phyloP scores from a whole-genome alignment of 2,113 vertebrate genomes.

The Etheostoma spectabile region DNA sequence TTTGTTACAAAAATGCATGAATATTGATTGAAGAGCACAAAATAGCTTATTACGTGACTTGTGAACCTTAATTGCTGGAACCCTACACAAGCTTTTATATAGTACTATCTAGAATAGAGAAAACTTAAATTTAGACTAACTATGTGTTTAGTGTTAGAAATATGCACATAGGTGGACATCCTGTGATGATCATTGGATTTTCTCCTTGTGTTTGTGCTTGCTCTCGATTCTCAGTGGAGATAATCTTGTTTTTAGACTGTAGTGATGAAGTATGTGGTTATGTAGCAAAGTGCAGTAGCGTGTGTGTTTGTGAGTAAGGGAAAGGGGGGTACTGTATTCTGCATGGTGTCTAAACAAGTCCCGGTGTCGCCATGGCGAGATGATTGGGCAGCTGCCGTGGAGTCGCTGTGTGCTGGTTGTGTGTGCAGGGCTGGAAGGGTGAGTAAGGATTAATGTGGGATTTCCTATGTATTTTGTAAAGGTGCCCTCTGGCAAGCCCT shows the following conservation, averaged over 20 bases:
- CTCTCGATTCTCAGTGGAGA: conserved; percentile 4
- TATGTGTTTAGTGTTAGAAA: background rate
- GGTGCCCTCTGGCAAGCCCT: conserved; percentile 45
- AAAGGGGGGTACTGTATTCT: background rate
- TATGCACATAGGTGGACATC: background rate
- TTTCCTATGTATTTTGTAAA: conserved; percentile 53
- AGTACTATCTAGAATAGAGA: background rate
- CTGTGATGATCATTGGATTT: background rate
- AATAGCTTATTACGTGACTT: background rate
- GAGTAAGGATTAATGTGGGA: conserved; percentile 73
- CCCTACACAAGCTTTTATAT: background rate
- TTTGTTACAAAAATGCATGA: conserved; percentile 31
- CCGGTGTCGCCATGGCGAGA: conserved; percentile 46
- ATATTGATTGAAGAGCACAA: conserved; percentile 18
- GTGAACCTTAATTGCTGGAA: background rate
- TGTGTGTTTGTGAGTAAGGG: too few relatives aligned
- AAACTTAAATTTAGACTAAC: background rate
- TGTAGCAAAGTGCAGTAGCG: background rate
- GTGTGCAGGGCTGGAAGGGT: conserved; percentile 51
- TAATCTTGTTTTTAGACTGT: conserved; percentile 21
- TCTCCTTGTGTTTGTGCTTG: background rate
- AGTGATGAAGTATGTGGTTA: background rate
- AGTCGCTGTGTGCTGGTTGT: conserved; percentile 7
- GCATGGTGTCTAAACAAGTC: conserved; percentile 45
- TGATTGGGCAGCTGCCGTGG: conserved; percentile 31